Evolutionary conservation across 1,140 invertebrate genomes (phyloP).

Genomic region (Campoletis sonorensis): DNA sequence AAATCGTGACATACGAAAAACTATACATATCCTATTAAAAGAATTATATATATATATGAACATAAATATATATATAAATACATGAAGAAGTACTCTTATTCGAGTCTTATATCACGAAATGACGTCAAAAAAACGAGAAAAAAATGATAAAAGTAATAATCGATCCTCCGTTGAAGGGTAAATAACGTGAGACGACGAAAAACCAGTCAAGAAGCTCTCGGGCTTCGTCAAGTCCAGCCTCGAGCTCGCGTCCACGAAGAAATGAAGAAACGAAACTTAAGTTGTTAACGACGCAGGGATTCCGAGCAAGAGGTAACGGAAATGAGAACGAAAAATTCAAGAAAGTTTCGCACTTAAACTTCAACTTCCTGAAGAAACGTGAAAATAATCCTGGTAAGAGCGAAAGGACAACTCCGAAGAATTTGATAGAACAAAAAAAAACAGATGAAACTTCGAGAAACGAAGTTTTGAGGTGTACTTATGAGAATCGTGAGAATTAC

Average conservation of each 20-base stretch:
- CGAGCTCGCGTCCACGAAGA: not conserved
- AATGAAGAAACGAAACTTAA: constrained; percentile 2
- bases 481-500: not conserved
- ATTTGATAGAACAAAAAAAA: not conserved
- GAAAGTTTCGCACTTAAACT: not conserved
- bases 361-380: not conserved
- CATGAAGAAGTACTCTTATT: not conserved
- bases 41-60: not conserved
- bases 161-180: too few species aligned
- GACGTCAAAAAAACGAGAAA: too few species aligned
- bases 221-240: not conserved
- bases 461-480: not conserved
- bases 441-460: too few species aligned
- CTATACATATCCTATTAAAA: constrained; percentile 7
- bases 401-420: not conserved
- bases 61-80: not conserved
- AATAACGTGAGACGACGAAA: too few species aligned
- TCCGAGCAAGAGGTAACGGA: not conserved
- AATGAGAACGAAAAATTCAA: not conserved
- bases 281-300: not conserved
- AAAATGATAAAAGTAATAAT: too few species aligned
- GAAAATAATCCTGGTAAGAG: too few species aligned
- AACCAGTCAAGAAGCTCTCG: too few species aligned
- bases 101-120: too few species aligned
- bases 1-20: constrained; percentile 1